phyloP scores from a whole-genome alignment of 2,797 vertebrate species.

The Leptodactylus fallax region DNA sequence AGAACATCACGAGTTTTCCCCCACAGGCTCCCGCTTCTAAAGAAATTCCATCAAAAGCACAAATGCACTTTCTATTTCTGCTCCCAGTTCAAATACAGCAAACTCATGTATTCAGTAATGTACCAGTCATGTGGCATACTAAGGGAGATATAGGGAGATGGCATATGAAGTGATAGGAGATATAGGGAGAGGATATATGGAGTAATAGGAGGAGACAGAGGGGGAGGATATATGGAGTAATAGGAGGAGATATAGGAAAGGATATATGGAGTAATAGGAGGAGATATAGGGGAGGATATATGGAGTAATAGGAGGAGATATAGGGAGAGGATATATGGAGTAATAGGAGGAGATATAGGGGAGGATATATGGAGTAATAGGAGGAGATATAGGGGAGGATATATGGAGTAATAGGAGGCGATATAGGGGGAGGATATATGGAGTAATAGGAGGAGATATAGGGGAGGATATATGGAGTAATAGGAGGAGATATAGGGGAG shows the following conservation, averaged over 20 bases:
- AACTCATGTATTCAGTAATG: background rate
- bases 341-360: conserved; percentile 3
- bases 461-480: background rate
- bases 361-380: conserved; percentile 5
- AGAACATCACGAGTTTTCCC: conserved; percentile 36
- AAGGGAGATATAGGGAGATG: background rate
- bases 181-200: background rate
- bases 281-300: conserved; percentile 21
- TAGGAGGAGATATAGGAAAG: conserved; percentile 15
- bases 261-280: conserved; percentile 5
- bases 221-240: conserved; percentile 12
- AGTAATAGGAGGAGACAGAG: conserved; percentile 17
- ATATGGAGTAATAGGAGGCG: conserved; percentile 14
- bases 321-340: background rate
- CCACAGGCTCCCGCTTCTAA: conserved; percentile 34
- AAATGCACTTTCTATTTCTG: conserved; percentile 27
- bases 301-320: conserved; percentile 23
- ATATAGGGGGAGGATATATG: conserved; percentile 10
- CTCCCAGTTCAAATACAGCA: background rate
- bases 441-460: conserved; percentile 16
- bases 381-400: background rate
- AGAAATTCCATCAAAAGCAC: conserved; percentile 17
- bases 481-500: background rate
- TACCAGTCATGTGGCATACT: too few relatives aligned
- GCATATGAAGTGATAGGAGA: background rate